A percentile compares a stretch with the other conserved stretches of the same genome.
These are phyloP conservation scores for Lochmaea crataegi DNA, from an alignment of 2,888 invertebrate genomes.

Conservation along the genomic window DNA sequence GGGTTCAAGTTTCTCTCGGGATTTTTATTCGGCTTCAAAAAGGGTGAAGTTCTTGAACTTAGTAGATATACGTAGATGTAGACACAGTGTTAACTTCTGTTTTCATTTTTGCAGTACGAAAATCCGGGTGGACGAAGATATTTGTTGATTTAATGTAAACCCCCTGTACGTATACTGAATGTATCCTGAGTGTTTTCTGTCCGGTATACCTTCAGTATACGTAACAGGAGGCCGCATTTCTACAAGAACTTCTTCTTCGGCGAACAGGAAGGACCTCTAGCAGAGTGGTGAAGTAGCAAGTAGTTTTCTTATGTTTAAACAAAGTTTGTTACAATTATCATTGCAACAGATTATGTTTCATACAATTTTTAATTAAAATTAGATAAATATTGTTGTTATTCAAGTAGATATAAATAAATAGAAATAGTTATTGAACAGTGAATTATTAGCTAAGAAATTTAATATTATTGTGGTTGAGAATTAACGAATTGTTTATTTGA, in stretches of 20 bases:
- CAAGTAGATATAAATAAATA: no score
- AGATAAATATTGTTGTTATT: no score
- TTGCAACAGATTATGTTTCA: slow-evolving; percentile 28
- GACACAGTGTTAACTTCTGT: slow-evolving; percentile 25
- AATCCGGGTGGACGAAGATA: slow-evolving; percentile 19
- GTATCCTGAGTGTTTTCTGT: slow-evolving; percentile 98
- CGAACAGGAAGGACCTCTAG: neutral
- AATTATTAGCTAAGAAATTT: no score
- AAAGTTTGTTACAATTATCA: slow-evolving; percentile 13
- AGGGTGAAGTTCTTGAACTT: slow-evolving; percentile 15
- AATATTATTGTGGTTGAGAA: no score
- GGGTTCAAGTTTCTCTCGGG: slow-evolving; percentile 8
- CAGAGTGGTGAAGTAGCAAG: slow-evolving; percentile 10
- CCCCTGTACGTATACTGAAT: slow-evolving; percentile 99
- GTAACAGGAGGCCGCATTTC: slow-evolving; percentile 96
- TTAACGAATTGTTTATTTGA: no score
- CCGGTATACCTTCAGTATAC: slow-evolving; percentile 99
- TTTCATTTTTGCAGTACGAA: slow-evolving; percentile 29
- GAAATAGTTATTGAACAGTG: no score
- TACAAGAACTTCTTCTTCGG: slow-evolving; percentile 60
- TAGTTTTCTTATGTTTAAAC: slow-evolving; percentile 8
- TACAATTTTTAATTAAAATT: slow-evolving; percentile 16
- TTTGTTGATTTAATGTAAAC: slow-evolving; percentile 70
- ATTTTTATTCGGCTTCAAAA: slow-evolving; percentile 5
- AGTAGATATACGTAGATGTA: slow-evolving; percentile 11